A percentile compares a stretch with the other conserved stretches of the same genome.
Evolutionary conservation across 2,888 invertebrate genomes (phyloP).

Genomic region (Gastrophysa polygoni): DNA sequence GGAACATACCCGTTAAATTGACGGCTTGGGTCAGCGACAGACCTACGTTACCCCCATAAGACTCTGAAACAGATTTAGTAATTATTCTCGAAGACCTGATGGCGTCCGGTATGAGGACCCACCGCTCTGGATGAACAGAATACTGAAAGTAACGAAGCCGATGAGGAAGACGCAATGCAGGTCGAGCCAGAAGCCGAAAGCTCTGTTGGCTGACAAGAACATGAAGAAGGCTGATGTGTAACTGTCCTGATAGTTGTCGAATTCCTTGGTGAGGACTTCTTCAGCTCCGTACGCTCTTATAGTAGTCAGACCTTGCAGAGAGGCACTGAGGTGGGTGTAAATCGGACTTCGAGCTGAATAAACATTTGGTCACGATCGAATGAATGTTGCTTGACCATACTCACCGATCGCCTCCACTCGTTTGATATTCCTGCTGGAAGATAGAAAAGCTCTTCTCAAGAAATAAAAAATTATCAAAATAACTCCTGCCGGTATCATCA

Average conservation of each 20-base stretch:
- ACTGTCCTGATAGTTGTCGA: conserved; percentile 66
- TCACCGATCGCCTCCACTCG: conserved; percentile 63
- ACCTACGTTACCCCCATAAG: conserved; percentile 75
- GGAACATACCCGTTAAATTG: conserved; percentile 71
- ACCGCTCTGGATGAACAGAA: conserved; percentile 66
- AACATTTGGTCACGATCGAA: neutral
- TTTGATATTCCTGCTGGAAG: conserved; percentile 75
- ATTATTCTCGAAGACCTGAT: too few relatives aligned
- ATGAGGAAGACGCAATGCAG: conserved; percentile 70
- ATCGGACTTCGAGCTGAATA: conserved; percentile 76
- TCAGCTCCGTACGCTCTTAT: conserved; percentile 74
- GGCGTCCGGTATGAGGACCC: conserved; percentile 32
- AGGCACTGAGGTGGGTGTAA: conserved; percentile 75
- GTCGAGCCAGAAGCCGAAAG: conserved; percentile 74
- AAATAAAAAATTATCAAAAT: conserved; percentile 69
- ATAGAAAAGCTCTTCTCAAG: conserved; percentile 69
- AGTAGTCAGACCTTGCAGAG: conserved; percentile 76
- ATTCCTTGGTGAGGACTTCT: conserved; percentile 63
- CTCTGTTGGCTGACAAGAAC: conserved; percentile 66
- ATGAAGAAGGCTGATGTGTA: conserved; percentile 78
- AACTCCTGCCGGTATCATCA: conserved; percentile 67
- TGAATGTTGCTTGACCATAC: conserved; percentile 40
- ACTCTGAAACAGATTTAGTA: conserved; percentile 55
- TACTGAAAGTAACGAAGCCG: conserved; percentile 66
- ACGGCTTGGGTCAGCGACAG: conserved; percentile 83